These are phyloP conservation scores for Capreolus pygargus DNA, from an alignment of 2,113 vertebrate species.

Conservation along the genomic window DNA sequence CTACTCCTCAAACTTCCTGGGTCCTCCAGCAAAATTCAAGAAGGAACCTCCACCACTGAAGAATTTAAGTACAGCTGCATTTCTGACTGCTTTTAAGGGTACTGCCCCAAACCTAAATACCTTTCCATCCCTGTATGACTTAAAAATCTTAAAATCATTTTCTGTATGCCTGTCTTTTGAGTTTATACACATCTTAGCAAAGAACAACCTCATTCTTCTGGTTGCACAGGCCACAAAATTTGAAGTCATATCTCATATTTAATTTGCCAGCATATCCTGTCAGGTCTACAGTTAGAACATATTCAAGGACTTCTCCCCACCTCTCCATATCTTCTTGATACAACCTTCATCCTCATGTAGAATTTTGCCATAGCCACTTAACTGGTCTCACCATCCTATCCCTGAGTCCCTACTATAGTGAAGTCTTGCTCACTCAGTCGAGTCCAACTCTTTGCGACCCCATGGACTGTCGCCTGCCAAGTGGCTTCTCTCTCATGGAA, in stretches of 20 bases:
- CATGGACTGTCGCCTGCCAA: background rate
- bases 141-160: background rate
- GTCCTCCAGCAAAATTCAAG: background rate
- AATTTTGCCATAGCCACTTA: background rate
- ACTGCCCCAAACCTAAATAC: background rate
- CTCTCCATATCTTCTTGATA: background rate
- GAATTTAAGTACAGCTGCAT: background rate
- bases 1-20: background rate
- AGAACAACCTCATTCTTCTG: background rate
- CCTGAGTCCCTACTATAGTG: background rate
- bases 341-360: background rate
- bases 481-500: background rate
- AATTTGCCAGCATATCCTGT: background rate
- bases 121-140: accelerated
- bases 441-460: background rate
- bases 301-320: background rate
- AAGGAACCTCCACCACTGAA: background rate
- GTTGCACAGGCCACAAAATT: background rate
- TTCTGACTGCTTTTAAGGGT: background rate
- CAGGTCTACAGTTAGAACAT: background rate
- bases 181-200: background rate
- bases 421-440: background rate
- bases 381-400: background rate
- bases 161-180: background rate
- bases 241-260: background rate